Evolutionary conservation across 2,113 vertebrate species (phyloP).

Genomic region (Apodemus sylvaticus): DNA sequence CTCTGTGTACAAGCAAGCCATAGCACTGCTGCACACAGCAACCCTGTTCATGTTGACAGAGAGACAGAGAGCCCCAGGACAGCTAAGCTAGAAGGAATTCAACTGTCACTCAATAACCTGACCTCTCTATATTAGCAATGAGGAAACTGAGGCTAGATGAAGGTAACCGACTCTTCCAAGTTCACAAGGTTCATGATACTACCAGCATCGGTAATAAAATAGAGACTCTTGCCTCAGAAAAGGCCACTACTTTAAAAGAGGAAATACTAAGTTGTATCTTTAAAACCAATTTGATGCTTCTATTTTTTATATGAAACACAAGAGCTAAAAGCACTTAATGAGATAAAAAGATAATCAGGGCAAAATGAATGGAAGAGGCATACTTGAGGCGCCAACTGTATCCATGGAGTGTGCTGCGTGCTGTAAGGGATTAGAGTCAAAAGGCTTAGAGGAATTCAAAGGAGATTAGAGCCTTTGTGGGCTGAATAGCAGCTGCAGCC

Average conservation of each 20-base stretch:
- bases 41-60: background rate
- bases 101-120: background rate
- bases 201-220: background rate
- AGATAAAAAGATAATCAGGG: constrained; percentile 64
- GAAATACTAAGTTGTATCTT: background rate
- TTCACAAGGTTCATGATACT: background rate
- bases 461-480: constrained; percentile 64
- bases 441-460: constrained; percentile 44
- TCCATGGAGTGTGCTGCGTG: background rate
- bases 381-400: background rate
- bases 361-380: constrained; percentile 17
- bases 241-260: background rate
- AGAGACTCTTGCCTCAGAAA: background rate
- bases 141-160: constrained; percentile 15
- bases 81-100: background rate
- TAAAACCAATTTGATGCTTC: background rate
- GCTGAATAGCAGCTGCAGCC: constrained; percentile 25
- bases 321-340: constrained; percentile 45
- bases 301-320: background rate
- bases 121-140: background rate
- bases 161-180: background rate
- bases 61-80: background rate
- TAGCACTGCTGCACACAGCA: background rate
- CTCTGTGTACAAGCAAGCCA: background rate
- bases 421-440: constrained; percentile 37